These are phyloP conservation scores for Zhengitettix transpicula DNA, from an alignment of 2,888 invertebrate genomes.

Conservation along the genomic window DNA sequence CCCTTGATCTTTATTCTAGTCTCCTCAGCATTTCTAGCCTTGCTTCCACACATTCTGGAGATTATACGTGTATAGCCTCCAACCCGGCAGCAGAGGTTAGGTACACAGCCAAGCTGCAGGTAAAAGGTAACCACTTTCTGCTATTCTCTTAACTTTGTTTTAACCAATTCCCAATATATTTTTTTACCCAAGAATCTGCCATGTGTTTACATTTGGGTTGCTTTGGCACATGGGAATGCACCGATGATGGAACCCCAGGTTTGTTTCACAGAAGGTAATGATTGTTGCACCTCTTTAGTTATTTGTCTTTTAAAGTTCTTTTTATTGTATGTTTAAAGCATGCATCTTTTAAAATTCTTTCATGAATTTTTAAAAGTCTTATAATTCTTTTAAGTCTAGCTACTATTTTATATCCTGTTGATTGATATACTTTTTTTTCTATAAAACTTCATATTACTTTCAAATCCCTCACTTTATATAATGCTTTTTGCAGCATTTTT, in stretches of 20 bases:
- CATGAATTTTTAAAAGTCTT: not conserved
- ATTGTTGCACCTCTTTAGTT: slow-evolving; percentile 13
- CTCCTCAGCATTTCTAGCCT: slow-evolving; percentile 62
- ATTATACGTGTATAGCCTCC: slow-evolving; percentile 62
- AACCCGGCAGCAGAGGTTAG: slow-evolving; percentile 64
- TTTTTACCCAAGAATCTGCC: slow-evolving; percentile 2
- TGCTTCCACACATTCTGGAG: slow-evolving; percentile 55
- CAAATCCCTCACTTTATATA: slow-evolving; percentile 7
- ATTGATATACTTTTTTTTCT: not conserved
- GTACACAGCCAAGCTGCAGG: slow-evolving; percentile 62
- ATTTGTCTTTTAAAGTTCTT: slow-evolving; percentile 2
- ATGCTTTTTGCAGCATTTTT: slow-evolving; percentile 12
- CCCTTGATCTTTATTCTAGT: slow-evolving; percentile 60
- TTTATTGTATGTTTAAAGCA: slow-evolving; percentile 5
- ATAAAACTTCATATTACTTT: not conserved
- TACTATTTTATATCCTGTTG: not conserved
- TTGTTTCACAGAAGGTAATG: slow-evolving; percentile 12
- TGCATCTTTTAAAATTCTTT: slow-evolving; percentile 1
- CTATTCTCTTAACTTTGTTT: slow-evolving; percentile 7
- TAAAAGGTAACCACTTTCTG: slow-evolving; percentile 52
- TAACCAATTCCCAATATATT: not conserved
- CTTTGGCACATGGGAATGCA: slow-evolving; percentile 37
- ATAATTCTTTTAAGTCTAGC: not conserved
- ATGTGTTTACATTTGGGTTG: slow-evolving; percentile 24
- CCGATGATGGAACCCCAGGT: slow-evolving; percentile 12